Evolutionary conservation across 2,797 vertebrate genomes (phyloP).

Genomic region (Acanthiza pusilla): DNA sequence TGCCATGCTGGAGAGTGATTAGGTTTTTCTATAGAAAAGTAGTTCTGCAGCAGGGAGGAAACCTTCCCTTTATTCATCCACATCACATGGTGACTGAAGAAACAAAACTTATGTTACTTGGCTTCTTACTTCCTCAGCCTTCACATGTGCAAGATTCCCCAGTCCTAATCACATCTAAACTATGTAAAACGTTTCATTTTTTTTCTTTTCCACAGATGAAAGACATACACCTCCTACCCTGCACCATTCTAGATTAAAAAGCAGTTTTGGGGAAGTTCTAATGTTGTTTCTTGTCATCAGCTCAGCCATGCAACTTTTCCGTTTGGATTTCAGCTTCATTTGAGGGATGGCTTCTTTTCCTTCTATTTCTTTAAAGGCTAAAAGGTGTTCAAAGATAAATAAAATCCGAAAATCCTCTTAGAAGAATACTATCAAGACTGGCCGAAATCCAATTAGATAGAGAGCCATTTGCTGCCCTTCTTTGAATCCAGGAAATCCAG

Average conservation of each 20-base stretch:
- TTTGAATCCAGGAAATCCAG: background rate
- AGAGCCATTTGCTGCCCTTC: background rate
- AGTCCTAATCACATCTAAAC: background rate
- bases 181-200: background rate
- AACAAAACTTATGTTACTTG: background rate
- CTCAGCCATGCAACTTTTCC: background rate
- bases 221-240: background rate
- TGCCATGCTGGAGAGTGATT: background rate
- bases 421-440: background rate
- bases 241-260: background rate
- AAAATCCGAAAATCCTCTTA: background rate
- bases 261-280: background rate
- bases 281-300: background rate
- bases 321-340: background rate
- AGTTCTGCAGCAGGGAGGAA: background rate
- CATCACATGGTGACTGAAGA: background rate
- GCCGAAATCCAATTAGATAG: background rate
- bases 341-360: background rate
- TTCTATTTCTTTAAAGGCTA: background rate
- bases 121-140: background rate
- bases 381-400: background rate
- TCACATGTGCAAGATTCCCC: background rate
- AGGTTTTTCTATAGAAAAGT: background rate
- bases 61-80: background rate
- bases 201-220: background rate